Conservation (phyloP, 2,113 vertebrate genomes). For the Xiphophorus hellerii region DNA sequence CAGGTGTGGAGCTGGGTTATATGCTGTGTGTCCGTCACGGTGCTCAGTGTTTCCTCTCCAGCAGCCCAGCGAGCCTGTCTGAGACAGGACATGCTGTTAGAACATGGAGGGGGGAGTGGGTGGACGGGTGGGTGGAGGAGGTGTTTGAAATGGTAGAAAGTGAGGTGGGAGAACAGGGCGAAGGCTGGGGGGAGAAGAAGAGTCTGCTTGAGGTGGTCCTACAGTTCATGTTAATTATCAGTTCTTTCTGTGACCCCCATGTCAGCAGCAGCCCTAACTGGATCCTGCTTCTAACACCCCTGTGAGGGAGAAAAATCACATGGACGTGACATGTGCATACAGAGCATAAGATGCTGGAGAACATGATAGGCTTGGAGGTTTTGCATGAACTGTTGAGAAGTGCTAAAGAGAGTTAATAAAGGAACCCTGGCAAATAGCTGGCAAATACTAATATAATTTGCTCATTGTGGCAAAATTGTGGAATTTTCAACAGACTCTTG, state of each 20-base stretch:
- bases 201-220: constrained; percentile 42
- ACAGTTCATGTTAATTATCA: constrained; percentile 76
- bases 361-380: constrained; percentile 9
- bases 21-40: constrained; percentile 76
- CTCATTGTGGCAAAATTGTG: not conserved
- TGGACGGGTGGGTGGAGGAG: not conserved
- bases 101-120: not conserved
- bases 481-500: not conserved
- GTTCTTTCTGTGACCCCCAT: constrained; percentile 63
- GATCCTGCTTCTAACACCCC: constrained; percentile 48
- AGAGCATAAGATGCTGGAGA: constrained; percentile 11
- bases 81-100: constrained; percentile 50
- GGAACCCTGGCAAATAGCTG: not conserved
- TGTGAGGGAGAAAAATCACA: constrained; percentile 35
- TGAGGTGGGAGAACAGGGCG: not conserved
- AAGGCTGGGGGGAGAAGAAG: not conserved
- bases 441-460: not conserved
- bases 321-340: constrained; percentile 16
- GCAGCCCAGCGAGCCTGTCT: constrained; percentile 58
- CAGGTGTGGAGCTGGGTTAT: constrained; percentile 76
- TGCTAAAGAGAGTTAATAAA: constrained; percentile 1
- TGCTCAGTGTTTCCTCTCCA: constrained; percentile 60
- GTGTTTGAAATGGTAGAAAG: not conserved
- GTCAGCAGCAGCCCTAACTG: constrained; percentile 65
- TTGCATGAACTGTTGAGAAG: not conserved